A percentile compares a stretch with the other conserved stretches of the same genome.
Conservation (phyloP, 2,888 invertebrate genomes). For the Steinernema scapterisci region DNA sequence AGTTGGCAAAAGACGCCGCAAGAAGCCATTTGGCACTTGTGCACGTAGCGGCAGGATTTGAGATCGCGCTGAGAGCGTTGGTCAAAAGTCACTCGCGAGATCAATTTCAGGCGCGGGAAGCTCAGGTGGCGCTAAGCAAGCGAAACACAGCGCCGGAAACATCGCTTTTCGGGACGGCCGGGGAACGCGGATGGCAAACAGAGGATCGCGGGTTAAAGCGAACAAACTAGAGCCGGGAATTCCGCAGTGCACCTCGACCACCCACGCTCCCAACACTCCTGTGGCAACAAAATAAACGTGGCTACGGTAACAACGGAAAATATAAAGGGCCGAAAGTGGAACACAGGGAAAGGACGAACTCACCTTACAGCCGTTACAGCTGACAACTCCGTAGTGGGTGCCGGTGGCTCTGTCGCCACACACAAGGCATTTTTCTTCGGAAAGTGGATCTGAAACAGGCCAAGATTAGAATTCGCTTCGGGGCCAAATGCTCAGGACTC, state of each 20-base stretch:
- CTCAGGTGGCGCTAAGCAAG: not conserved
- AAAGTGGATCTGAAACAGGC: not conserved
- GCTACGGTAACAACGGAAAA: no score
- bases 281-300: no score
- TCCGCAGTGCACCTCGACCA: no score
- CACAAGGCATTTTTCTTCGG: constrained; percentile 54
- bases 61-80: not conserved
- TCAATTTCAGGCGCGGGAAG: not conserved
- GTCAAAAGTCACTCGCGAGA: not conserved
- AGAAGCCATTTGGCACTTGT: not conserved
- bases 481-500: no score
- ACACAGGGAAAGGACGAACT: not conserved
- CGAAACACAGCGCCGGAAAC: not conserved
- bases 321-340: no score
- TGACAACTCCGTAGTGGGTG: constrained; percentile 54
- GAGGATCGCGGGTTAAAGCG: not conserved
- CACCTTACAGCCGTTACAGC: constrained; percentile 65
- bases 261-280: no score
- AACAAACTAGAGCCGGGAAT: no score
- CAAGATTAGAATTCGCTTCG: no score
- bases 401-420: constrained; percentile 63
- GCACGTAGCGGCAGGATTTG: not conserved
- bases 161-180: not conserved
- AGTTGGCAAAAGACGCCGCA: no score
- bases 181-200: not conserved